Percentiles rank a stretch among this genome's conserved stretches.
phyloP scores from a whole-genome alignment of 2,113 vertebrate species.

The Prolemur simus region DNA sequence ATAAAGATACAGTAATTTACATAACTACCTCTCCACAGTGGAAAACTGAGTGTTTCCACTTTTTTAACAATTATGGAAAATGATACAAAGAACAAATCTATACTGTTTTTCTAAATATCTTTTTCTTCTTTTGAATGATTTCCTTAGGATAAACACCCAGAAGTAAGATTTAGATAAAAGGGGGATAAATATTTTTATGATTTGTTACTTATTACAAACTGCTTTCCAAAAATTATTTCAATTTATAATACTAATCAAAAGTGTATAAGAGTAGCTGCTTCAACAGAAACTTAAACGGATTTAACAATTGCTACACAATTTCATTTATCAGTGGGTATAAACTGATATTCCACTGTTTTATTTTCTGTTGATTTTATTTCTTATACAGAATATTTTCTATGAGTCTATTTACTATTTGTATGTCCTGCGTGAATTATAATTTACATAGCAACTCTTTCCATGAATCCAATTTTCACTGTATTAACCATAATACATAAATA shows the following conservation, averaged over 20 bases:
- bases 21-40: not conserved
- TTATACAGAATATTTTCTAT: not conserved
- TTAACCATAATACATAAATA: not conserved
- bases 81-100: not conserved
- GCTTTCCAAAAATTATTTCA: conserved; percentile 42
- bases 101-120: conserved; percentile 43
- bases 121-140: conserved; percentile 37
- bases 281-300: not conserved
- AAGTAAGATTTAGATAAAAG: not conserved
- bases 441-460: conserved; percentile 13
- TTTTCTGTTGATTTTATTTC: not conserved
- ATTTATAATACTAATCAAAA: not conserved
- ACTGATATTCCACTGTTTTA: not conserved
- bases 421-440: not conserved
- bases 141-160: not conserved
- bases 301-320: not conserved
- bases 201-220: conserved; percentile 29
- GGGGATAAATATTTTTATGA: not conserved
- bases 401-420: not conserved
- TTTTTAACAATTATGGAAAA: conserved; percentile 19
- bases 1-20: not conserved
- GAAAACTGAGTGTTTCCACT: conserved; percentile 9
- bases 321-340: not conserved
- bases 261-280: not conserved
- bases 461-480: not conserved